Base-by-base conservation (phyloP, 2,797 vertebrate genomes). In the Poecilia picta region DNA sequence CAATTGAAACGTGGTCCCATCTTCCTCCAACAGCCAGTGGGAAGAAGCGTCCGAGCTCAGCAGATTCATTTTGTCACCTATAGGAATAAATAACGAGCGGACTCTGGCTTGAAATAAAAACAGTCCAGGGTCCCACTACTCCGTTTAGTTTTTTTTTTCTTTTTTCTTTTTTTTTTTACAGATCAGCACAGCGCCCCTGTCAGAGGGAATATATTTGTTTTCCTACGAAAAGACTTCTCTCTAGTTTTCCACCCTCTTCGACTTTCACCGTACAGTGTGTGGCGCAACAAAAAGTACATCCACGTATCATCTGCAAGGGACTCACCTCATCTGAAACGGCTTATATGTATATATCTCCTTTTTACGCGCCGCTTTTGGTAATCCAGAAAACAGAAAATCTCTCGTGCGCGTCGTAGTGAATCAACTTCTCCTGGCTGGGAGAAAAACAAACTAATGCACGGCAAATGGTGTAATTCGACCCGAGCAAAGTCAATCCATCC, bases 401-500 rank as follows among this genome's bases (percentile, higher is more conserved):
- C 18, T 75, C 73, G 49, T 51, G 88, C 86, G 91, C 89, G 87
- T 89, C 85, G 87, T 81, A 87, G 88, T 88, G 88, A 86, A 87
- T 84, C 92, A 95, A 95, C 93, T 95, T 94, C 92, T 89, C 90
- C 88, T 78, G 89, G 88, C 91, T 91, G 84, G 74, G 91, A 95
- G 96, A 94, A 96, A 96, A 97, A 96, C 96, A 97, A 96, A 96
- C 95, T 95, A 95, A 93, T 86, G 93, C 93, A 89, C 93, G 90
- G 96, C 96, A 93, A 96, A 96, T 92, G 96, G 94, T 97, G 97
- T 96, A 97, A 98, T 95, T 94, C 95, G 96, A 97, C 93, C 97
- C 96, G 94, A 95, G 95, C 95, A 93, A 92, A 96, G 95, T 95
- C 96, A 93, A 94, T 96, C 96, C 96, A 84, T 93, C 93, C 89